Base-by-base conservation (phyloP, 2,888 invertebrate species). In the Pristionchus fissidentatus region DNA sequence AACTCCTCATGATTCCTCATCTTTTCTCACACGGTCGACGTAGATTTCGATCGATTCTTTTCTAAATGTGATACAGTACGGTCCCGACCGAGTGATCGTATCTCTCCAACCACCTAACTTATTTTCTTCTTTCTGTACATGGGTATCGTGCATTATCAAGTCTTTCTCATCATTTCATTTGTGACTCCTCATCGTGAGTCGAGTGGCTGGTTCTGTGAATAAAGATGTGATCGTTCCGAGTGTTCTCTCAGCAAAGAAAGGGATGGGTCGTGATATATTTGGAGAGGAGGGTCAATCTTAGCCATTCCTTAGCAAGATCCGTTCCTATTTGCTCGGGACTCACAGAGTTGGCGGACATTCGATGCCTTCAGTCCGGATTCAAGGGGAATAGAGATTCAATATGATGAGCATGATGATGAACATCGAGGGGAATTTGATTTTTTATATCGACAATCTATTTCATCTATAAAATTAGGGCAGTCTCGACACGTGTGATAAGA, bases 221-320 rank as follows among this genome's bases (percentile, higher is more conserved):
- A 70, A 70, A 70, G 70, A 70, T 70, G 38, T 22, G 70, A 43
- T 41, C 70, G 70, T 70, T 70, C 70, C 41, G 32, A 41, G 70
- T 70, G 70, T 70, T 70, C 70, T 70, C 70, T 38, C 41, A 70
- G 70, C 70, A 70, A 70, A 70, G 70, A 70, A 41, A 70, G 38
- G 70, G 70, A 4, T 70, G 70, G 41, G 35, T 38, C 38, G 62
- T 38, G 70, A 70, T 70, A 70, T 70, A 70, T 70, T 70, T 70
- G 70, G 43, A 41, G 15, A 70, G 32, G 13, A n/a, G 26, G 43
- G 70, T 70, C 70, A 70, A 70, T 70, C 70, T 70, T 70, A 41
- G 70, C 70, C 43, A 26, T 41, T 70, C 26, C 41, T 26, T n/a
- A 26, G 26, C 43, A 5, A 70, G n/a, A 70, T 70, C 38, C 70